Evolutionary conservation across 2,113 vertebrate genomes (phyloP), one percentile per base, ranked within the genome.

Genomic region (Cryptomyrus ogoouensis): DNA sequence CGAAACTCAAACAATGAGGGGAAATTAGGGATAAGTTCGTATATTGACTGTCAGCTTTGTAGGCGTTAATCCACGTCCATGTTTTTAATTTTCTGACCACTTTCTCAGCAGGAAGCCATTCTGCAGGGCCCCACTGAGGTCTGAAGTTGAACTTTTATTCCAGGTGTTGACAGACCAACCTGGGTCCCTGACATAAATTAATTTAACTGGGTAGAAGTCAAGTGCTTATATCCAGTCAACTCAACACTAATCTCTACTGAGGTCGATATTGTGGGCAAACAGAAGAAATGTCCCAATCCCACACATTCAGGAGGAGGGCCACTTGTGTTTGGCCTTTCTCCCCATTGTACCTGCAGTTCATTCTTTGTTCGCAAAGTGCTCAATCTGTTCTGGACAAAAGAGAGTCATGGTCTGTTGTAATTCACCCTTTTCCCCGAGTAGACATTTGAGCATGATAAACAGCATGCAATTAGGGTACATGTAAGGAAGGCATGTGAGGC

Each of bases 181-280:
- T 2, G 47, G 62, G 91, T 92, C 83, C 49, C 89, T 92, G 88
- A 93, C 91, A 91, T 90, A 92, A 92, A 93, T 92, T 92, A 90
- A 44, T 92, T 91, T 92, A 93, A 93, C 91, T 93, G 90, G 91
- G 62, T 88, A 90, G 80, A 92, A 92, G 89, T 89, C 88, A 92
- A 90, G 56, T 91, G 91, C 89, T 89, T 66, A 58, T 88, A 44
- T 77, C 10, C 87, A 90, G 88, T 91, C 50, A 91, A 84, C 89
- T 27, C 77, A 83, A 53, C 83, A 49, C 91, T 90, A 85, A 49
- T 84, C 53, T 49, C 62, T 39, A 87, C 87, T 44, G 70, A 86
- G 91, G 90, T 91, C 86, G 10, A 91, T 91, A 49, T 88, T 91
- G 90, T 91, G 56, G 87, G 86, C 90, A 92, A 92, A 92, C 91